Evolutionary conservation across 2,797 vertebrate species (phyloP), one percentile per base, ranked within the genome.

Genomic region (Lutjanus argentimaculatus): DNA sequence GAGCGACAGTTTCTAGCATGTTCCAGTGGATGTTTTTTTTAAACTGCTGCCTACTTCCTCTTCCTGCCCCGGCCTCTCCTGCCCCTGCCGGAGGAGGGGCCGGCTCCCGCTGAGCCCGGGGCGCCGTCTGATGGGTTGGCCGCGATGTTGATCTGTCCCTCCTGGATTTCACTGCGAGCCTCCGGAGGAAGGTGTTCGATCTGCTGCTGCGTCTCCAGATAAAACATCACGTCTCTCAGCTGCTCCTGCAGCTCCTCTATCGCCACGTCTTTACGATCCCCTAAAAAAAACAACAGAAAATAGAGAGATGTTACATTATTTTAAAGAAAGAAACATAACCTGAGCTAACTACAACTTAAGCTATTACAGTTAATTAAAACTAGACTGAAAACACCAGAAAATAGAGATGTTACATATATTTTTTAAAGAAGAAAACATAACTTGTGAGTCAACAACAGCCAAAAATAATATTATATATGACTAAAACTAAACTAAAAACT

Each of bases 171-270:
- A 55, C 96, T 97, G 17, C 98, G 95, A 2, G 97, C 94, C 70
- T 99, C 98, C 0, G 96, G 96, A 0, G 98, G 96, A 74, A 99
- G 96, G 77, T 97, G 96, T 67, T 96, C 96, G 86, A 99, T 98
- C 84, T 98, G 97, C 95, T 98, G 97, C 91, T 99, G 98, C 0
- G 98, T 92, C 85, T 99, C 98, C 92, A 99, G 91, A 87, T 99
- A 98, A 91, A 99, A 99, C 98, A 99, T 99, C 88, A 99, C 96
- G 12, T 99, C 98, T 0, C 98, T 94, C 84, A 99, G 94, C 95
- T 99, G 98, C 89, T 99, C 98, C 95, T 98, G 97, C 77, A 99
- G 95, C 86, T 99, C 98, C 0, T 94, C 87, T 67, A 99, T 98
- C 77, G 96, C 94, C 56, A 87, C 80, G 65, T 99, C 98, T 74